Evolutionary conservation across 92 coral and sea anemone species (phyloP).

Genomic region (Parazoanthus darwini): DNA sequence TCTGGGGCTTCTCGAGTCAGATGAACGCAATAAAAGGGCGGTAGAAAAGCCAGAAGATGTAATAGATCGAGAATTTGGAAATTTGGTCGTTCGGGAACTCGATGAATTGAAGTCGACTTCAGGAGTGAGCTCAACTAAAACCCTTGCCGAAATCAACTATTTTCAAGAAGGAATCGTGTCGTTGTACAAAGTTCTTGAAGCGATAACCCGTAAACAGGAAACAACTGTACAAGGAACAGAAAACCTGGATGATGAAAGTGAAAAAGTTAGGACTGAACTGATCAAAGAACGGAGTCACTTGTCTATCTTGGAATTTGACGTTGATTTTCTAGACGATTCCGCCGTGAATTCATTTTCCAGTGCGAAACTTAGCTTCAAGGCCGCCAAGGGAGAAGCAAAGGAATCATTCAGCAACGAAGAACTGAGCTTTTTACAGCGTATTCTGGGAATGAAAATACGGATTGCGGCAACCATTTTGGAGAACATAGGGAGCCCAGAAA

Average conservation of each 20-base stretch:
- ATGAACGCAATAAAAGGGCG: background rate
- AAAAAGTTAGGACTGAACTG: background rate
- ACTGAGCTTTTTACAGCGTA: background rate
- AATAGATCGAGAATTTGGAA: slow-evolving; percentile 20
- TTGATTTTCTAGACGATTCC: slow-evolving; percentile 36
- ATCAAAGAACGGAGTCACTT: background rate
- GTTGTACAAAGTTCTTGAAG: slow-evolving; percentile 24
- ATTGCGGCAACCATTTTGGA: slow-evolving; percentile 33
- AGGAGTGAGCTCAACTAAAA: background rate
- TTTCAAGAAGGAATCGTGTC: slow-evolving; percentile 8
- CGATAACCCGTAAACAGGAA: slow-evolving; percentile 8
- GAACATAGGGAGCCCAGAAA: slow-evolving; percentile 23
- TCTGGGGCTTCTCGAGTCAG: slow-evolving; percentile 11
- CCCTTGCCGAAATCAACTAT: background rate
- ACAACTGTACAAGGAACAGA: background rate
- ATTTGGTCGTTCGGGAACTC: slow-evolving; percentile 23
- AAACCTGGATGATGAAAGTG: background rate
- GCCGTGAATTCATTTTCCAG: slow-evolving; percentile 8
- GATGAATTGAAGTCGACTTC: background rate
- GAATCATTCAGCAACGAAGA: slow-evolving; percentile 18
- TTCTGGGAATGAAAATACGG: slow-evolving; percentile 21
- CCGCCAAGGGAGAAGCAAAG: slow-evolving; percentile 28
- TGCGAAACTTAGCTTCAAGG: slow-evolving; percentile 24
- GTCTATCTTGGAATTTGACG: background rate
- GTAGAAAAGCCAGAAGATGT: slow-evolving; percentile 18